Evolutionary conservation across 2,888 invertebrate genomes (phyloP), one percentile per base, ranked within the genome.

Genomic region (Scrobipalpa costella): DNA sequence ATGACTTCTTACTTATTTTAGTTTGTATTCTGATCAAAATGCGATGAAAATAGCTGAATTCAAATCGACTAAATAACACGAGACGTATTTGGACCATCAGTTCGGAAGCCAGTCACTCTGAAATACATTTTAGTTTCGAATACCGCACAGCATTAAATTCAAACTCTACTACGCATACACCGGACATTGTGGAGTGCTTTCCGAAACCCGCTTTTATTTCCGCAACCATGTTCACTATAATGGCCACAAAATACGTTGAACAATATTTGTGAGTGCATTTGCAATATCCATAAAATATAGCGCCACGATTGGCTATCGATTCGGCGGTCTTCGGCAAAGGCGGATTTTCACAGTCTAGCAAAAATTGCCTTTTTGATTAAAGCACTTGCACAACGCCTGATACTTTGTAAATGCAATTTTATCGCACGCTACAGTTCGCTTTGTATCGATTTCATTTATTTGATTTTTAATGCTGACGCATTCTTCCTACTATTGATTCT

Each of bases 201-300:
- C 27, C 11, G 15, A 38, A 57, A 57, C 38, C 17, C 11, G n/a
- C 27, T 19, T 55, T 64, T 64, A 50, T 57, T 52, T 59, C 52
- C 21, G n/a, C 38, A 62, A 62, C 62, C 57, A 52, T 58, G 50
- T 59, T 59, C 55, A 21, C 19, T 38, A 49, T 57, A 62, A 62
- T 59, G 36, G 59, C 62, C 62, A 60, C 62, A 63, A 62, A 52
- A 63, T 59, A 38, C 40, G 58, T 52, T 59, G 57, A 50, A 61
- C 63, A 61, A 63, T 65, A 74, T 75, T 73, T 68, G 68, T 66
- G 64, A 74, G 71, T 75, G 71, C 71, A 75, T 76, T 74, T 78
- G 76, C 79, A 74, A 78, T 78, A 77, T 77, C 74, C 74, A 78
- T 79, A 80, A 79, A 64, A 79, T 75, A 77, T 75, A 67, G 70